These are phyloP conservation scores for Mactra quadrangularis DNA, from an alignment of 1,140 invertebrate species.

Conservation along the genomic window DNA sequence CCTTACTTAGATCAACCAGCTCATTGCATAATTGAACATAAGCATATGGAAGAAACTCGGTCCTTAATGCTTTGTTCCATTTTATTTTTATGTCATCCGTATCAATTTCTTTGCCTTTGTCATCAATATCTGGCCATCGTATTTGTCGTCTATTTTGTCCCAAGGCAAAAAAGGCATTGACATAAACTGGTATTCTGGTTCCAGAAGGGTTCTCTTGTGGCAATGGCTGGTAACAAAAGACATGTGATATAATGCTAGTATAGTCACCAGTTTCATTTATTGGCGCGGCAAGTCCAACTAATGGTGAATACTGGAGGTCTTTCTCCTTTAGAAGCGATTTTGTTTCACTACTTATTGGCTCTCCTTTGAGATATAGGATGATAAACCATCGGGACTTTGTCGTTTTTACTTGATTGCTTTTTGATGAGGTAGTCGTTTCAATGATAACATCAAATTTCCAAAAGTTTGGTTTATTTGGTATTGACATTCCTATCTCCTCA, in stretches of 20 bases:
- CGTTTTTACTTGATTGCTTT: background rate
- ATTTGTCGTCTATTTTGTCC: constrained; percentile 16
- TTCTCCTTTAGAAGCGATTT: constrained; percentile 33
- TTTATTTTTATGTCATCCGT: constrained; percentile 5
- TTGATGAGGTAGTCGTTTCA: background rate
- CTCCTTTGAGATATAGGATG: constrained; percentile 45
- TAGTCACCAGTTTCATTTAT: background rate
- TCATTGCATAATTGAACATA: background rate
- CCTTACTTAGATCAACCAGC: background rate
- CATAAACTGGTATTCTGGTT: background rate
- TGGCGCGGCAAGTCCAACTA: constrained; percentile 67
- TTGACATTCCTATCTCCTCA: background rate
- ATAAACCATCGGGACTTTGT: constrained; percentile 31
- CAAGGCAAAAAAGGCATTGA: constrained; percentile 14
- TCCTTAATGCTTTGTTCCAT: constrained; percentile 20
- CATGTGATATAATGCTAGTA: background rate
- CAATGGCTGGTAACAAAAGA: constrained; percentile 26
- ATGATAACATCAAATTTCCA: constrained; percentile 2
- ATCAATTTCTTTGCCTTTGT: background rate
- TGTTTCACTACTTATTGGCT: background rate
- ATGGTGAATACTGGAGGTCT: constrained; percentile 61
- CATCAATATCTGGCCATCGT: constrained; percentile 2
- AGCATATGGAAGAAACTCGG: constrained; percentile 3
- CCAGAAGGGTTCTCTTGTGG: background rate
- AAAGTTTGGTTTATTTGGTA: background rate